Percentiles rank a stretch among this genome's conserved stretches.
Evolutionary conservation across 2,797 vertebrate species (phyloP).

Genomic region (Euphonia xanthogaster): DNA sequence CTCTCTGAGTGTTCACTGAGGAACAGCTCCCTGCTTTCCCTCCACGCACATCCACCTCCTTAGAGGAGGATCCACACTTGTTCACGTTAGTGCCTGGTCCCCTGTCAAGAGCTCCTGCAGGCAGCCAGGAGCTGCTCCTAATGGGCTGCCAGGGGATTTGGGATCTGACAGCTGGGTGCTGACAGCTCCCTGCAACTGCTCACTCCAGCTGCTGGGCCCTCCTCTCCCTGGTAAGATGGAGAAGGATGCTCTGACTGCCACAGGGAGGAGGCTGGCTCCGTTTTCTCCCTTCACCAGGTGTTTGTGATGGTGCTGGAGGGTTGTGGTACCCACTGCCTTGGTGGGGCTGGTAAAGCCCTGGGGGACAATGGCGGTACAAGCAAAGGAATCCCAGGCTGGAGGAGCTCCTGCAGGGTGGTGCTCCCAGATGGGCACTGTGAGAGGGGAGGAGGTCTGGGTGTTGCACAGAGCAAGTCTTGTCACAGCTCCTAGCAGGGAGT

Average conservation of each 20-base stretch:
- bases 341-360: neutral
- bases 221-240: neutral
- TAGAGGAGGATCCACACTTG: neutral
- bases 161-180: slow-evolving; percentile 11
- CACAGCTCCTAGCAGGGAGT: neutral
- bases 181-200: neutral
- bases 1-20: neutral
- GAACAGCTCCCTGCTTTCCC: neutral
- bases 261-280: neutral
- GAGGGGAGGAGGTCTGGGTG: neutral
- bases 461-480: neutral
- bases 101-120: slow-evolving; percentile 39
- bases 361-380: neutral
- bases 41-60: neutral
- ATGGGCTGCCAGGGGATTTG: slow-evolving; percentile 45
- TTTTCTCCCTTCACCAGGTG: neutral
- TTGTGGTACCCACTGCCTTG: neutral
- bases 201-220: neutral
- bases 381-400: neutral
- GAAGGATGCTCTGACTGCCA: neutral
- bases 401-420: neutral
- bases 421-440: neutral
- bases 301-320: neutral
- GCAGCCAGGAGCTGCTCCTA: slow-evolving; percentile 43
- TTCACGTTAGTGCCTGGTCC: neutral